Percentiles rank a stretch among this genome's conserved stretches.
Evolutionary conservation across 2,113 vertebrate genomes (phyloP).

Genomic region (Hucho hucho): DNA sequence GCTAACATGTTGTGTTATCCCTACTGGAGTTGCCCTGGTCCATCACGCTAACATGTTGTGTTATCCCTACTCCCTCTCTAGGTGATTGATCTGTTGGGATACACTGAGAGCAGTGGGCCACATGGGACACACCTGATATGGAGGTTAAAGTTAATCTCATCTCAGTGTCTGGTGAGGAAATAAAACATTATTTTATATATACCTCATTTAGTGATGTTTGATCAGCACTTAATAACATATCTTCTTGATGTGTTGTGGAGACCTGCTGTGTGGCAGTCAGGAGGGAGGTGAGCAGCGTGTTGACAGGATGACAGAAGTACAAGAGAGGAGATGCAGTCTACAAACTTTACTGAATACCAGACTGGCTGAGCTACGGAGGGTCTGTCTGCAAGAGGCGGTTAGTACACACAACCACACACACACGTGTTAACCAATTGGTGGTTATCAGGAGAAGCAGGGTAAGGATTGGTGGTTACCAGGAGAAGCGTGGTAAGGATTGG

Average conservation of each 20-base stretch:
- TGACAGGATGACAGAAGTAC: constrained; percentile 78
- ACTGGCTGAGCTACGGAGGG: constrained; percentile 79
- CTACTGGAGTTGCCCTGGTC: too few species aligned
- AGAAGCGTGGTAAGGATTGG: too few species aligned
- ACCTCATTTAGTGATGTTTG: too few species aligned
- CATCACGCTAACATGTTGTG: too few species aligned
- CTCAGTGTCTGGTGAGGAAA: constrained; percentile 72
- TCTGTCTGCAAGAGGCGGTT: constrained; percentile 88
- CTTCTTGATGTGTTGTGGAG: constrained; percentile 42
- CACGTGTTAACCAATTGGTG: too few species aligned
- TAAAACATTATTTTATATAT: too few species aligned
- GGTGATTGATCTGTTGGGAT: constrained; percentile 51
- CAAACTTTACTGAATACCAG: constrained; percentile 78
- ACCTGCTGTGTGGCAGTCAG: constrained; percentile 56
- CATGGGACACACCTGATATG: constrained; percentile 72
- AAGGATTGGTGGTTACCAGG: too few species aligned
- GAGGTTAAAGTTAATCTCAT: constrained; percentile 87
- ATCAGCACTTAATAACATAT: too few species aligned
- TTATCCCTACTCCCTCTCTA: constrained; percentile 12
- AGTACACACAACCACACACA: constrained; percentile 46
- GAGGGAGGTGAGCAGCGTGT: constrained; percentile 70
- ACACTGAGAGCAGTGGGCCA: constrained; percentile 55
- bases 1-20: too few species aligned
- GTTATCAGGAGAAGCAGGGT: too few species aligned
- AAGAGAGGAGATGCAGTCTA: constrained; percentile 79